These are phyloP conservation scores for Drosophila tripunctata DNA, from an alignment of 2,888 invertebrate species.

Conservation along the genomic window DNA sequence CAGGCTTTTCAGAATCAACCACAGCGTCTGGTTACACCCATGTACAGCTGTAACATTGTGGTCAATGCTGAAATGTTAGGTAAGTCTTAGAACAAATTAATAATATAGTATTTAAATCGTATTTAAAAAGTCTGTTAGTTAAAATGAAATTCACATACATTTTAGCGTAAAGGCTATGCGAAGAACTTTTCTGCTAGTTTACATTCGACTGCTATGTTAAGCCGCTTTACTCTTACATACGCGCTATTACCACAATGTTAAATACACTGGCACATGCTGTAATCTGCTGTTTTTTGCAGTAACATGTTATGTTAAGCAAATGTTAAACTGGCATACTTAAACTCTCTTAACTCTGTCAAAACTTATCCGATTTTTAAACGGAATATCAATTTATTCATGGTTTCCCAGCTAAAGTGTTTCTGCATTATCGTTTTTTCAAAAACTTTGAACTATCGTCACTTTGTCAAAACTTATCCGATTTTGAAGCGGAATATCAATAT, in stretches of 20 bases:
- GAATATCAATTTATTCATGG: not conserved
- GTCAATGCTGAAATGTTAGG: conserved; percentile 95
- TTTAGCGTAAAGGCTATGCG: no score
- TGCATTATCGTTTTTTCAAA: not conserved
- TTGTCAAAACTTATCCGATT: not conserved
- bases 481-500: not conserved
- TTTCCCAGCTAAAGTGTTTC: not conserved
- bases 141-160: no score
- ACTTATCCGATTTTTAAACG: no score
- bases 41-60: conserved; percentile 93
- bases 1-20: conserved; percentile 95
- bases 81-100: conserved; percentile 85
- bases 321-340: not conserved
- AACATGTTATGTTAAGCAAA: not conserved
- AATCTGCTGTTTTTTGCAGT: not conserved
- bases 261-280: not conserved
- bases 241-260: not conserved
- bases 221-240: not conserved
- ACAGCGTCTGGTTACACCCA: conserved; percentile 96
- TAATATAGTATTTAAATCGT: not conserved
- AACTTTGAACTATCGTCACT: not conserved
- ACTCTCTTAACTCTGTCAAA: no score
- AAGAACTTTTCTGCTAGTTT: not conserved
- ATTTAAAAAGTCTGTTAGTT: not conserved
- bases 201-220: not conserved